Evolutionary conservation across 2,113 vertebrate genomes (phyloP), one percentile per base, ranked within the genome.

Genomic region (Pogona vitticeps): DNA sequence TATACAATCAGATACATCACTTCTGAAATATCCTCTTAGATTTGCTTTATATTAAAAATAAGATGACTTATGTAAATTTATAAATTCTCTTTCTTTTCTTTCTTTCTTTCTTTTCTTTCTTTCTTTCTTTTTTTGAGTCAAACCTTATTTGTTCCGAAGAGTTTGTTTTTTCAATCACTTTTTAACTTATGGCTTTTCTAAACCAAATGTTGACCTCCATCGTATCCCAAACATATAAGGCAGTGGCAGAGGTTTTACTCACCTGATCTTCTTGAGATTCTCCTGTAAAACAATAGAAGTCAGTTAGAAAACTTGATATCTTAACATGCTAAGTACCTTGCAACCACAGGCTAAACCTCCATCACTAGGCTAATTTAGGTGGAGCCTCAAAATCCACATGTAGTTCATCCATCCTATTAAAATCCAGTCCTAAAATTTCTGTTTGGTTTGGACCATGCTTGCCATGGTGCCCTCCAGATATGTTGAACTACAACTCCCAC

Each of bases 231-330:
- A 38, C 31, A 75, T 46, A 36, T 67, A 14, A 71, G 38, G 23
- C 61, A 67, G 67, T 36, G 93, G 68, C 40, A 85, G 7, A 82
- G 80, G 82, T 9, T 12, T 81, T 88, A 93, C 95, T 96, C 63
- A 97, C 96, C 95, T 92, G 94, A 6, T 8, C 86, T 86, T 87
- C 86, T 88, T 79, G 42, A 89, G 94, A 83, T 83, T 91, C 92
- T 90, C 94, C 96, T 97, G 91, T 61, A 93, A 94, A 94, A 84
- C 65, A 56, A 95, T 94, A 93, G 42, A 89, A 26, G 23, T 88
- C 52, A 90, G 72, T 84, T 9, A 33, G 28, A 75, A 31, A 59
- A 86, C 15, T 85, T 83, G 31, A 46, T 7, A 68, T 14, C 26
- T 5, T 72, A 58, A 17, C n/a, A 77, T 36, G 6, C 8, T 85